phyloP scores from a whole-genome alignment of 2,113 vertebrate genomes.

The Rhinoderma darwinii region DNA sequence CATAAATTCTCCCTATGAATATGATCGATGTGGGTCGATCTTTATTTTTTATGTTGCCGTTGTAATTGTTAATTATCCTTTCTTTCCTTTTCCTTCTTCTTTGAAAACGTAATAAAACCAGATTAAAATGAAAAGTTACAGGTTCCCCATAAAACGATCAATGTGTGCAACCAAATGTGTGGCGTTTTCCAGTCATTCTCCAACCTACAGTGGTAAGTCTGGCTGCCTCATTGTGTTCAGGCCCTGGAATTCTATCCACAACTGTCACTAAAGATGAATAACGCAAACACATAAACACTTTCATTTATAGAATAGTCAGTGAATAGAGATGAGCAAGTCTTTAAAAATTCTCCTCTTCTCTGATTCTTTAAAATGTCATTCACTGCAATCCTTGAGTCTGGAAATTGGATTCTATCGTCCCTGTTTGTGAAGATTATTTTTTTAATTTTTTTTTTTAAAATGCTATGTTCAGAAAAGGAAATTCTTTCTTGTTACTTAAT shows the following conservation, averaged over 20 bases:
- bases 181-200: too few species aligned
- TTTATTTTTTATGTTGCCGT: too few species aligned
- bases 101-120: too few species aligned
- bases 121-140: too few species aligned
- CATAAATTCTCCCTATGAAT: too few species aligned
- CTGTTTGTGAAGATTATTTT: background rate
- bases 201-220: background rate
- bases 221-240: background rate
- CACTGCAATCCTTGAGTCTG: background rate
- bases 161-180: too few species aligned
- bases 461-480: background rate
- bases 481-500: background rate
- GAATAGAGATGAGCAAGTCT: background rate
- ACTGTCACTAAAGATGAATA: background rate
- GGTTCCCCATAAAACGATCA: too few species aligned
- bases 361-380: background rate
- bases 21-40: too few species aligned
- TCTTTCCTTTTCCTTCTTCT: too few species aligned
- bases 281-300: background rate
- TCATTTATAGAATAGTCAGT: background rate
- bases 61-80: too few species aligned
- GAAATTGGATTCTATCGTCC: background rate
- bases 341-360: background rate
- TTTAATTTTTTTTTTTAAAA: background rate
- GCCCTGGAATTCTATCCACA: background rate